Percentiles rank a stretch among this genome's conserved stretches.
These are phyloP conservation scores for Archips xylosteana DNA, from an alignment of 2,888 invertebrate genomes.

Conservation along the genomic window DNA sequence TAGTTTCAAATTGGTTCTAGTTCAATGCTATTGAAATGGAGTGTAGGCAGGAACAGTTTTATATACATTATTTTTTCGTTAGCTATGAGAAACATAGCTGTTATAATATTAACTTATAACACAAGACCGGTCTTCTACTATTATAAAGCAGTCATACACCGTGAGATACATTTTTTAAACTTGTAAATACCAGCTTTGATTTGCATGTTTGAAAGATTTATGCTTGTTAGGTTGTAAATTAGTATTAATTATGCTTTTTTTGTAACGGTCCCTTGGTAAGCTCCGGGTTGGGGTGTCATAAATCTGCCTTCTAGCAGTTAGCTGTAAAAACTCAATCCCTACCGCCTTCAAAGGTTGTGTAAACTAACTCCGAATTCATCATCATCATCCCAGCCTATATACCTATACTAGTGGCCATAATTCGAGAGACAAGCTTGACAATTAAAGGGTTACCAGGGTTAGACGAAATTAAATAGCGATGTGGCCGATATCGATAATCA, in stretches of 20 bases:
- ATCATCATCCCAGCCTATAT: too few relatives aligned
- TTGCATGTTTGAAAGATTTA: constrained; percentile 19
- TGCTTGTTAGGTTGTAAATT: not conserved
- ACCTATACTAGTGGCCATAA: too few relatives aligned
- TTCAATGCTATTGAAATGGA: too few relatives aligned
- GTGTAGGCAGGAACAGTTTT: not conserved
- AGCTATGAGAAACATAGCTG: not conserved
- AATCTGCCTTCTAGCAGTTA: too few relatives aligned
- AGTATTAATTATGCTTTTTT: not conserved
- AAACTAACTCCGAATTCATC: too few relatives aligned
- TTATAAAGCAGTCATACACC: not conserved
- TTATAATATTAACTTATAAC: not conserved
- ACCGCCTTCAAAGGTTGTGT: too few relatives aligned
- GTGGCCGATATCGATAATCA: too few relatives aligned
- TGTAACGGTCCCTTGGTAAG: not conserved
- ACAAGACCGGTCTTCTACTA: not conserved
- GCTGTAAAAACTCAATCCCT: too few relatives aligned
- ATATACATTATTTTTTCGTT: not conserved
- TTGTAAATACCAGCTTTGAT: not conserved
- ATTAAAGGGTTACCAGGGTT: too few relatives aligned
- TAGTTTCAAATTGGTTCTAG: too few relatives aligned
- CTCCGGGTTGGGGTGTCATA: not conserved
- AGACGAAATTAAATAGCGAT: too few relatives aligned
- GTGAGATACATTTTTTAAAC: not conserved
- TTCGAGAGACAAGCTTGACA: too few relatives aligned